Base-by-base conservation (phyloP, 2,113 vertebrate genomes). In the Carassius carassius region DNA sequence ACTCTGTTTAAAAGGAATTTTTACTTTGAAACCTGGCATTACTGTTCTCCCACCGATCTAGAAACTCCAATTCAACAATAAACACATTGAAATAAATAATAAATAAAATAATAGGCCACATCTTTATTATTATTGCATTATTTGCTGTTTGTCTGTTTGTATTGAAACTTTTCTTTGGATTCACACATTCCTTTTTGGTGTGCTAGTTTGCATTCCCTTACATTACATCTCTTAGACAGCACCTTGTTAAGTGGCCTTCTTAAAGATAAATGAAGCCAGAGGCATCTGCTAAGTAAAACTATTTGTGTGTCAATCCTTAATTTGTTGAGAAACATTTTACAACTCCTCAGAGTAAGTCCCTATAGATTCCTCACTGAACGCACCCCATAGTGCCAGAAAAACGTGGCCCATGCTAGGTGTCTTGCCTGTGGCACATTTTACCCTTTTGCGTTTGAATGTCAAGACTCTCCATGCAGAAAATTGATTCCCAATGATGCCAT, bases 381-480 rank as follows among this genome's bases (percentile, higher is more conserved):
- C 49, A 25, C 84, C 87, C 88, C 84, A 65, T 58, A 49, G 87
- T 63, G 86, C 82, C 21, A 65, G 47, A 49, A 73, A 88, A 76
- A 67, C 74, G 54, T 77, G 85, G 75, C 49, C 37, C 78, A 84
- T 29, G 29, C 84, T 85, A 82, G 72, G 81, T 83, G 82, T 83
- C 87, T 89, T 79, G 88, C 90, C 88, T 78, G 79, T 86, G 87
- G 90, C 90, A 81, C 78, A 81, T 79, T 70, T 73, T 90, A 89
- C 87, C 88, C 88, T 90, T 88, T 90, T 79, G 84, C 81, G 44
- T 88, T 87, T 89, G 87, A 90, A 90, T 90, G 90, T 88, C 90
- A 90, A 85, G 87, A 82, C 82, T 90, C 85, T 87, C 84, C 87
- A 89, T 85, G 90, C 90, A 88, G 87, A 88, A 89, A 90, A 89